These are phyloP conservation scores for Monomorium pharaonis DNA, from an alignment of 1,140 invertebrate species.

Conservation along the genomic window DNA sequence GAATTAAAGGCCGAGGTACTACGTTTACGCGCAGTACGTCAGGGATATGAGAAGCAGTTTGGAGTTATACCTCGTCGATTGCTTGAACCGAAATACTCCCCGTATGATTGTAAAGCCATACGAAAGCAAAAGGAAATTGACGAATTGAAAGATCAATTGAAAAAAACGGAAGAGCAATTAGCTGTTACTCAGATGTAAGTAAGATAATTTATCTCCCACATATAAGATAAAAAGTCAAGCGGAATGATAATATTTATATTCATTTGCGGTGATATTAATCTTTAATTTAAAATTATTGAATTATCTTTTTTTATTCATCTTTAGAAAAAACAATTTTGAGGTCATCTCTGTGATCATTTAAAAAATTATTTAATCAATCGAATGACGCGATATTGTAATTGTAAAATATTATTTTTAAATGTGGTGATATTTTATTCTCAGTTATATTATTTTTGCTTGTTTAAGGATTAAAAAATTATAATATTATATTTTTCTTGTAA, in stretches of 20 bases:
- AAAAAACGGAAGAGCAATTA: constrained; percentile 86
- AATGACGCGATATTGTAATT: not conserved
- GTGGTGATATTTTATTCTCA: not conserved
- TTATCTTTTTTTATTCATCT: not conserved
- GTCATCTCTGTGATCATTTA: not conserved
- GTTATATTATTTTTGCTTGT: not conserved
- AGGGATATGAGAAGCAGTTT: constrained; percentile 86
- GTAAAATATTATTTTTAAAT: not conserved
- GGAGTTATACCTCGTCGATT: constrained; percentile 74
- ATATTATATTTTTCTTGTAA: not conserved
- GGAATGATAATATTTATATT: not conserved
- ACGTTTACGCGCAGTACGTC: constrained; percentile 86
- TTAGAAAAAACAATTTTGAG: not conserved
- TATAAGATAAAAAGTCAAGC: not conserved
- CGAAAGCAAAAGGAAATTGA: constrained; percentile 88
- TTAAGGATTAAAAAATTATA: not conserved
- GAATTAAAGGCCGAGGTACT: constrained; percentile 90
- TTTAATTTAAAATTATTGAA: constrained; percentile 11
- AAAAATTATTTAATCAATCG: not conserved
- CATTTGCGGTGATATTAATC: not conserved
- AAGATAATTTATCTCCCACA: not conserved
- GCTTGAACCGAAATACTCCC: constrained; percentile 75
- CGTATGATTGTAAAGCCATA: constrained; percentile 82
- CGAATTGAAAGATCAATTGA: constrained; percentile 85
- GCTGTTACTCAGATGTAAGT: constrained; percentile 78